Percentiles rank a stretch among this genome's conserved stretches.
Conservation (phyloP, 2,113 vertebrate genomes). For the Protobothrops flavoviridis region DNA sequence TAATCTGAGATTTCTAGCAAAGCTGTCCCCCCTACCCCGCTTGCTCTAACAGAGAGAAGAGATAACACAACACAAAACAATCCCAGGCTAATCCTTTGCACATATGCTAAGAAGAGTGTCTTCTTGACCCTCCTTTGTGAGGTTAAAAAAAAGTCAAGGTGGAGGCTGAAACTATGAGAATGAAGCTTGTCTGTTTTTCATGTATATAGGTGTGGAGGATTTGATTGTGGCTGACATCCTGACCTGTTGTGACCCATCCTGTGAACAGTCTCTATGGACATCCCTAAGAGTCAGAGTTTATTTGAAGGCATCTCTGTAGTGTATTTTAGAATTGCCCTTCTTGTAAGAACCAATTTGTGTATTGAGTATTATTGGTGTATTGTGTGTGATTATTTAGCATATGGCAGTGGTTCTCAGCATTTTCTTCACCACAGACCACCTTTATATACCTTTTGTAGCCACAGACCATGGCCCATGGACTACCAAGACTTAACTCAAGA, state of each 20-base stretch:
- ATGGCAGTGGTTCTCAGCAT: background rate
- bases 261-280: background rate
- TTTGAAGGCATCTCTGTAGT: background rate
- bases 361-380: background rate
- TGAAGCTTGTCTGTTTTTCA: background rate
- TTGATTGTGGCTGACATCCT: background rate
- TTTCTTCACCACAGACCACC: too few relatives aligned
- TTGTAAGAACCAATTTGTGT: background rate
- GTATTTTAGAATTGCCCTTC: background rate
- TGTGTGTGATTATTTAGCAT: background rate
- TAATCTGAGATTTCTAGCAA: background rate
- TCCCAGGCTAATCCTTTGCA: background rate
- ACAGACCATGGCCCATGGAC: too few relatives aligned
- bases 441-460: too few relatives aligned
- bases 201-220: background rate
- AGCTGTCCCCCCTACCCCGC: background rate
- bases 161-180: background rate
- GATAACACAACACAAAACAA: background rate
- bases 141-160: background rate
- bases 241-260: background rate
- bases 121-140: background rate
- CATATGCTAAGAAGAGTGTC: background rate
- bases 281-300: background rate
- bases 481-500: too few relatives aligned
- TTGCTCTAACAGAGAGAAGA: background rate